Base-by-base conservation (phyloP, 2,888 invertebrate genomes). In the Deilephila elpenor region DNA sequence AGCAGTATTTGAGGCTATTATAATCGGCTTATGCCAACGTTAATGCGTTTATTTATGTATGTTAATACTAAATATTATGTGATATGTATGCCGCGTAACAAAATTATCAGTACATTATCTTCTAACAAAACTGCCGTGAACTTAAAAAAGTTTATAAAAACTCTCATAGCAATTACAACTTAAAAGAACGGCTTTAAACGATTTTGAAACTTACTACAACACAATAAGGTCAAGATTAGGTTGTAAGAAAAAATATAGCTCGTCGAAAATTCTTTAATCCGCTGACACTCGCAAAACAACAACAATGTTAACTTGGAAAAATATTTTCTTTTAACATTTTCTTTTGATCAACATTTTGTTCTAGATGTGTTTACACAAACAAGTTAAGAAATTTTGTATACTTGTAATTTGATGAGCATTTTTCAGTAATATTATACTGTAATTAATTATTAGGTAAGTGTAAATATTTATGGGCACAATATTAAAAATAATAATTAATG, bases 161-260 rank as follows among this genome's bases (percentile, higher is more conserved):
- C 20, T 64, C 32, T 25, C 25, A 25, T 44, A 67, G 44, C 67
- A 67, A 67, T 67, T 25, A 25, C 25, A 51, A 51, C 51, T 44
- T 37, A 64, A 20, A 64, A 7, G 19, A 20, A 17, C 25, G 3
- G 51, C 25, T 44, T 51, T 51, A 25, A 51, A 44, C 67, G 25
- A 51, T 67, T 67, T 14, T 67, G 71, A 71, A 44, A 74, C 74
- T 75, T 76, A 74, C 76, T 60, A 74, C 71, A 25, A 73, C 51
- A 20, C 3, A 25, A 17, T 67, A 67, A 51, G 67, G 67, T 67
- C 44, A 25, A 44, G 25, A 37, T 71, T 34, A 71, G 6, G 20
- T n/a, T 20, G 71, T 20, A 37, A 71, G n/a, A 71, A 60, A 67
- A 59, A 60, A 60, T 8, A 60, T 44, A 60, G 34, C 71, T 71